phyloP scores from a whole-genome alignment of 2,888 invertebrate genomes.

The Phania funesta region DNA sequence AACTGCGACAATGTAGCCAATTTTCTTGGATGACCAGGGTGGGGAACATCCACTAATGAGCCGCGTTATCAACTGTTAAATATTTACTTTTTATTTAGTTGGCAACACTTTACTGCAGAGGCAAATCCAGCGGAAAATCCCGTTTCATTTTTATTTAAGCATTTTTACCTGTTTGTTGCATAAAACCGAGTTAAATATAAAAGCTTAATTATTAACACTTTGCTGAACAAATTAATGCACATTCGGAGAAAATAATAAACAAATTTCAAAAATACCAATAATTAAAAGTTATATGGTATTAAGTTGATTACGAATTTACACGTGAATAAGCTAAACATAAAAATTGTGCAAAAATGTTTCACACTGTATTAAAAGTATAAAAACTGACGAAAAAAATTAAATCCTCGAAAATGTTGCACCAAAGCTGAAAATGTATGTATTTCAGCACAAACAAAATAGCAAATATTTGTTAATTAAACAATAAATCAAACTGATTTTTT shows the following conservation, averaged over 20 bases:
- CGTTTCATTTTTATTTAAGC: no score
- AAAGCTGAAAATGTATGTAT: not conserved
- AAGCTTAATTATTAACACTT: not conserved
- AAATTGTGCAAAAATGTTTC: not conserved
- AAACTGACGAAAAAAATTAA: no score
- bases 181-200: not conserved
- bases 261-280: not conserved
- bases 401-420: not conserved
- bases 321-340: not conserved
- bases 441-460: not conserved
- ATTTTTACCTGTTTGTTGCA: not conserved
- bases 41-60: no score
- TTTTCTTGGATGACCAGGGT: no score
- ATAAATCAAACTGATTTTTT: constrained; percentile 37
- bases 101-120: no score
- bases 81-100: no score
- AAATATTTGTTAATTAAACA: constrained; percentile 48
- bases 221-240: not conserved
- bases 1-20: no score
- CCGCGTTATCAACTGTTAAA: no score
- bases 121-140: no score
- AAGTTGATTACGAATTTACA: not conserved
- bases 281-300: not conserved
- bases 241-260: not conserved
- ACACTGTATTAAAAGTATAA: not conserved